These are phyloP conservation scores for Seladonia tumulorum DNA, from an alignment of 2,888 invertebrate genomes.

Conservation along the genomic window DNA sequence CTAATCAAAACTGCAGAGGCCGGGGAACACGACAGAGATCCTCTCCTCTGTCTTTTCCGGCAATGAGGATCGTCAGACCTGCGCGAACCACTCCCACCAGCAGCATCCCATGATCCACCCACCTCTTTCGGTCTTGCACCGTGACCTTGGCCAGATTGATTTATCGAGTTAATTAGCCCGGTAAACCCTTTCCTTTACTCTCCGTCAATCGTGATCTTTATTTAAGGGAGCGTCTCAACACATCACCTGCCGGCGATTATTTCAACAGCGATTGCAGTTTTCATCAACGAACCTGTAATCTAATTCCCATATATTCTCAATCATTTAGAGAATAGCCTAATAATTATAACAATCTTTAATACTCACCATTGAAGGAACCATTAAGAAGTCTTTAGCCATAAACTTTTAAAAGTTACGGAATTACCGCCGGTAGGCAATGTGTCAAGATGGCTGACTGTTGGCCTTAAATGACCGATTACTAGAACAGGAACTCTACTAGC, in stretches of 20 bases:
- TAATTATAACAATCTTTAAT: not conserved
- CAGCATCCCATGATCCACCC: slow-evolving; percentile 9
- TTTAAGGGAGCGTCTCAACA: not conserved
- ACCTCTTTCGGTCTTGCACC: slow-evolving; percentile 37
- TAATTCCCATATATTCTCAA: too few species aligned
- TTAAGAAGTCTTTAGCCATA: not conserved
- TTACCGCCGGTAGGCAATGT: not conserved
- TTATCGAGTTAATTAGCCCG: slow-evolving; percentile 57
- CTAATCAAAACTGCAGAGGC: slow-evolving; percentile 61
- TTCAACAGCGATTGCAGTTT: too few species aligned
- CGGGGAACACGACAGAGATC: slow-evolving; percentile 55
- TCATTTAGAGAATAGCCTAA: too few species aligned
- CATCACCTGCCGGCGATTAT: too few species aligned
- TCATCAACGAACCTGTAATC: too few species aligned
- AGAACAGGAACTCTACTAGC: not conserved
- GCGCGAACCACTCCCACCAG: slow-evolving; percentile 14
- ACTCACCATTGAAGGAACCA: not conserved
- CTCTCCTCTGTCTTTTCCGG: slow-evolving; percentile 44
- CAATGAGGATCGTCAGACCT: slow-evolving; percentile 16
- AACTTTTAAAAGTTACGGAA: not conserved
- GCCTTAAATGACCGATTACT: not conserved
- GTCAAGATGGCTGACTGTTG: not conserved
- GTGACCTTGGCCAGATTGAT: slow-evolving; percentile 65
- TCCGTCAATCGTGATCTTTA: not conserved
- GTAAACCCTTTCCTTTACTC: not conserved